Percentiles rank a stretch among this genome's conserved stretches.
These are phyloP conservation scores for Chionomys nivalis DNA, from an alignment of 2,113 vertebrate genomes.

Conservation along the genomic window DNA sequence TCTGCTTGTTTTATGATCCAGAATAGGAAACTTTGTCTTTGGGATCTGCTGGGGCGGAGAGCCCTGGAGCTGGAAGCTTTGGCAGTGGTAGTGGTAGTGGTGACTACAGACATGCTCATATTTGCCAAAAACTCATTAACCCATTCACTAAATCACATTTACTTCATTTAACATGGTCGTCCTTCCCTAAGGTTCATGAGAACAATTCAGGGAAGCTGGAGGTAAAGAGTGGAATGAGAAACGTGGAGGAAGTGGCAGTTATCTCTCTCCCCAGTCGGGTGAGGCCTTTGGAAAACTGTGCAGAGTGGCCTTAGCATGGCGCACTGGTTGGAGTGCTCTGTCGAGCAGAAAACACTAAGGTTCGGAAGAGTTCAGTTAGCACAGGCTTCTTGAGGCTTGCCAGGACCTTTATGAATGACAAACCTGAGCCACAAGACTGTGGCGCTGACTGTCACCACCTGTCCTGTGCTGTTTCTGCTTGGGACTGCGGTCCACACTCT, in stretches of 20 bases:
- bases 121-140: not conserved
- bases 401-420: not conserved
- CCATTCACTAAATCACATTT: not conserved
- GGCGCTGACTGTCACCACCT: not conserved
- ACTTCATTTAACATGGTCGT: not conserved
- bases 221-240: not conserved
- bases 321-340: not conserved
- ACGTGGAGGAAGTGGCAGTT: too few relatives aligned
- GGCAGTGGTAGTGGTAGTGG: not conserved
- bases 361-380: not conserved
- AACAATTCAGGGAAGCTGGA: not conserved
- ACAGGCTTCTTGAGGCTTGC: not conserved
- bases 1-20: not conserved
- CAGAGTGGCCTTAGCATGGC: not conserved
- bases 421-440: rapidly evolving
- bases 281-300: not conserved
- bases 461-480: too few relatives aligned
- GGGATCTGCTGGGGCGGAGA: rapidly evolving
- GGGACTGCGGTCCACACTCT: too few relatives aligned
- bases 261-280: not conserved
- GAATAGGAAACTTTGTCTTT: not conserved
- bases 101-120: rapidly evolving
- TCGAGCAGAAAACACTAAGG: not conserved
- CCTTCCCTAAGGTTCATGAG: not conserved
- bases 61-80: not conserved